phyloP scores from a whole-genome alignment of 2,113 vertebrate species.

The Gopherus flavomarginatus region DNA sequence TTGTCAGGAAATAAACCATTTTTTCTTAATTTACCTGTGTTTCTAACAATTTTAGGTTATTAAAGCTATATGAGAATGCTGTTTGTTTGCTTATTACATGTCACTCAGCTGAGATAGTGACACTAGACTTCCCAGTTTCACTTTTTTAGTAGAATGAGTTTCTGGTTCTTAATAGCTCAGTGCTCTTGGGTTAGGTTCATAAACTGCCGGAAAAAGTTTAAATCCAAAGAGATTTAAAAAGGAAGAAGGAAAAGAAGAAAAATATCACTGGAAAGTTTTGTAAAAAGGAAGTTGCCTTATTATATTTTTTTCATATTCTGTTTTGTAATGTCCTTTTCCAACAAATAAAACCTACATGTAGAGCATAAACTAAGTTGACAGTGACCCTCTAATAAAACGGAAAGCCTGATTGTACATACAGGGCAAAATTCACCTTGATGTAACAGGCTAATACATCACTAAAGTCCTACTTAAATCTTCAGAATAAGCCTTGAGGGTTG shows the following conservation, averaged over 20 bases:
- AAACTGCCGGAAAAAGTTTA: not conserved
- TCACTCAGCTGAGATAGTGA: not conserved
- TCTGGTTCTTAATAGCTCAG: not conserved
- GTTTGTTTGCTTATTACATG: not conserved
- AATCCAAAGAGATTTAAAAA: not conserved
- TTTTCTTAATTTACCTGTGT: not conserved
- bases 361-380: not conserved
- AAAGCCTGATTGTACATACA: not conserved
- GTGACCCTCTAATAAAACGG: not conserved
- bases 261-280: not conserved
- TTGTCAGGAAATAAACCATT: slow-evolving; percentile 44
- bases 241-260: rapidly evolving
- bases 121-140: not conserved
- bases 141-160: not conserved
- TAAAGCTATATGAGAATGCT: not conserved
- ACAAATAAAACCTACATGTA: slow-evolving; percentile 14
- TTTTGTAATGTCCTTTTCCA: not conserved
- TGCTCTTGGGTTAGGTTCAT: not conserved
- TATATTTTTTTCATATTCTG: not conserved
- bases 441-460: slow-evolving; percentile 15
- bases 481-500: slow-evolving; percentile 19
- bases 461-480: slow-evolving; percentile 36
- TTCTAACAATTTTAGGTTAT: slow-evolving; percentile 1
- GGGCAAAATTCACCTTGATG: not conserved
- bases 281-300: not conserved